Evolutionary conservation across 2,888 invertebrate genomes (phyloP).

Genomic region (Phaedon cochleariae): DNA sequence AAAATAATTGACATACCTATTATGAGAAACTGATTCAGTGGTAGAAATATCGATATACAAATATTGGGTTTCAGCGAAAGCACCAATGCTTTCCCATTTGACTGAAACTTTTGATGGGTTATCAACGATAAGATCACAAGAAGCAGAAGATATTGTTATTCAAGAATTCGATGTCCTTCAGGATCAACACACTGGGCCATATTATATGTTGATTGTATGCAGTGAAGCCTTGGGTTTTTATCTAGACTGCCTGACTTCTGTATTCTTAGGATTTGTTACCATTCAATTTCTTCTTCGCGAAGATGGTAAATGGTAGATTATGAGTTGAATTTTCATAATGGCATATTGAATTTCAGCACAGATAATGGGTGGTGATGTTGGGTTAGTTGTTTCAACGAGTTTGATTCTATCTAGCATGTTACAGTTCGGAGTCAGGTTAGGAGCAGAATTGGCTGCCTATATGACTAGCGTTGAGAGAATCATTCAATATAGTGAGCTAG

Average conservation of each 20-base stretch:
- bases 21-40: too few relatives aligned
- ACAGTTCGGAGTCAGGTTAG: constrained; percentile 80
- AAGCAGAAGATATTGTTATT: constrained; percentile 75
- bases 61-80: constrained; percentile 65
- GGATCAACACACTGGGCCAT: constrained; percentile 72
- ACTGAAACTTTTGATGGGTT: constrained; percentile 86
- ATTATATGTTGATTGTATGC: constrained; percentile 69
- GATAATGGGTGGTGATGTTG: constrained; percentile 73
- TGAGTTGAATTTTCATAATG: not conserved
- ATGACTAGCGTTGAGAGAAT: constrained; percentile 85
- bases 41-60: too few relatives aligned
- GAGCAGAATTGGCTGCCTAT: constrained; percentile 77
- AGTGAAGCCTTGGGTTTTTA: constrained; percentile 73
- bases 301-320: constrained; percentile 57
- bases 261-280: constrained; percentile 69
- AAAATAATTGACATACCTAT: too few relatives aligned
- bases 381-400: constrained; percentile 76
- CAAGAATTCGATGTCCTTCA: constrained; percentile 80
- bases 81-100: constrained; percentile 92
- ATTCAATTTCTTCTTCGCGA: constrained; percentile 71
- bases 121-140: constrained; percentile 84
- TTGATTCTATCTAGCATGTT: constrained; percentile 80
- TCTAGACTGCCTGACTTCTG: constrained; percentile 71
- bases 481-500: constrained; percentile 77
- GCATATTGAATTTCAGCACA: constrained; percentile 57